These are phyloP conservation scores for Perizoma affinitatum DNA, from an alignment of 2,888 invertebrate genomes.

Conservation along the genomic window DNA sequence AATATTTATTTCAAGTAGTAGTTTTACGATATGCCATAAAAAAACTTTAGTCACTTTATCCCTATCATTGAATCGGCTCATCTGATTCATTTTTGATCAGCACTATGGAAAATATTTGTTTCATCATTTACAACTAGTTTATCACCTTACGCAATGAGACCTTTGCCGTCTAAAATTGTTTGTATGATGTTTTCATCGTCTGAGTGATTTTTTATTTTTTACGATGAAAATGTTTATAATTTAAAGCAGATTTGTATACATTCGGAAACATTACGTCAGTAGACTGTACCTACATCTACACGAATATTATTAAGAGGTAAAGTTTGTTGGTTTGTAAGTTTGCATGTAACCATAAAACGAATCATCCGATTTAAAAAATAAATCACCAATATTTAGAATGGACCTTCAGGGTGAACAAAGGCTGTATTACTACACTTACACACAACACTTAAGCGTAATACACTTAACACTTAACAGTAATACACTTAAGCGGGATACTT, in stretches of 20 bases:
- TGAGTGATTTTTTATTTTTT: background rate
- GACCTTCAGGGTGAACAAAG: no score
- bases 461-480: no score
- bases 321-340: no score
- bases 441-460: no score
- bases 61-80: background rate
- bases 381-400: no score
- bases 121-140: background rate
- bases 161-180: background rate
- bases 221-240: background rate
- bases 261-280: background rate
- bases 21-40: slow-evolving; percentile 15
- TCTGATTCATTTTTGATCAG: background rate
- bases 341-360: no score
- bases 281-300: no score
- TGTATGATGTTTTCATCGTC: background rate
- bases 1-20: slow-evolving; percentile 10
- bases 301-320: no score
- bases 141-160: slow-evolving; percentile 7
- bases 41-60: slow-evolving; percentile 10
- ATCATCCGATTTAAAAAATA: no score
- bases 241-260: background rate
- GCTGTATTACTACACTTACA: no score
- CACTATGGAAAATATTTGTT: background rate
- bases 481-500: no score